Evolutionary conservation across 1,140 invertebrate species (phyloP).

Genomic region (Drosophila pruinosa): DNA sequence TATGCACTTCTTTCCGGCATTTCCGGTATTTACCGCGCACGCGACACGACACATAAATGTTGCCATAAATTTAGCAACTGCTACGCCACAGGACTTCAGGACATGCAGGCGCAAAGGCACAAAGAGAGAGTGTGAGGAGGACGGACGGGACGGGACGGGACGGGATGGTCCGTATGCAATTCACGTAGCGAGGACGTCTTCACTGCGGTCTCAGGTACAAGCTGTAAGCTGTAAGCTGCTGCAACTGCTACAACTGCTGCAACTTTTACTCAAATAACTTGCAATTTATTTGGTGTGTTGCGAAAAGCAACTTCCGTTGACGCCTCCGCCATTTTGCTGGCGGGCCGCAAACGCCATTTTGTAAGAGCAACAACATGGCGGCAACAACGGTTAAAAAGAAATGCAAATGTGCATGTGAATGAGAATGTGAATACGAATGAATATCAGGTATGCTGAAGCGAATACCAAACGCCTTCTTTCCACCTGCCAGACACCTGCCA

Average conservation of each 20-base stretch:
- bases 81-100: conserved; percentile 52
- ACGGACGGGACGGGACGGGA: not conserved
- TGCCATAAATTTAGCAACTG: conserved; percentile 76
- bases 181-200: conserved; percentile 66
- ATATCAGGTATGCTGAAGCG: conserved; percentile 5
- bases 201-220: conserved; percentile 60
- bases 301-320: conserved; percentile 80
- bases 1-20: conserved; percentile 81
- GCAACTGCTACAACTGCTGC: conserved; percentile 15
- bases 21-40: conserved; percentile 81
- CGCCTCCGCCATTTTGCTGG: conserved; percentile 79
- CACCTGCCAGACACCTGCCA: conserved; percentile 24
- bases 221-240: not conserved
- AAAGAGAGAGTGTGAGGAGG: not conserved
- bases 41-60: conserved; percentile 81
- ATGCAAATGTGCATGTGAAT: conserved; percentile 61
- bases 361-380: conserved; percentile 68
- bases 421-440: not conserved
- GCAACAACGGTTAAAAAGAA: conserved; percentile 49
- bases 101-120: not conserved
- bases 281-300: conserved; percentile 76
- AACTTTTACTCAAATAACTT: conserved; percentile 75
- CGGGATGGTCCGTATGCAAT: conserved; percentile 42
- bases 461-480: not conserved
- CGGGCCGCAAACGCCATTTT: conserved; percentile 74